phyloP scores from a whole-genome alignment of 2,797 vertebrate genomes.

The Brachyalestes nurse region DNA sequence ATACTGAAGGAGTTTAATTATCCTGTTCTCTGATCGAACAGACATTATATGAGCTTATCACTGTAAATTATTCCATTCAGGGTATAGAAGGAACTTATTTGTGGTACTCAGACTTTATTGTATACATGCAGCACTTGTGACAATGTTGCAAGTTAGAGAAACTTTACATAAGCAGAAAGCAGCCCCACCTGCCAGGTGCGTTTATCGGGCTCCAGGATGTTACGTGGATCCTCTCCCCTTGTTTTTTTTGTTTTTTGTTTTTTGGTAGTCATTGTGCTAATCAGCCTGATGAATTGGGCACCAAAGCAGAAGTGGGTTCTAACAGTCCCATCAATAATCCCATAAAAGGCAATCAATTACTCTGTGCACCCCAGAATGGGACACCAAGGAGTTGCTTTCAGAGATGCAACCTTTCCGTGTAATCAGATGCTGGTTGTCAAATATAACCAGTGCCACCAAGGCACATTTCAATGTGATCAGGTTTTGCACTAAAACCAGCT shows the following conservation, averaged over 20 bases:
- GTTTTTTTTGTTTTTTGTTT: not conserved
- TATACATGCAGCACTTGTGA: not conserved
- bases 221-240: not conserved
- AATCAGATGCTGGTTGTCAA: constrained; percentile 46
- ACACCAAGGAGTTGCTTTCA: constrained; percentile 33
- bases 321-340: constrained; percentile 57
- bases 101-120: not conserved
- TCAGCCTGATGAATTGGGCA: constrained; percentile 60
- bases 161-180: constrained; percentile 23
- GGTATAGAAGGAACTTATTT: constrained; percentile 4
- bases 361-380: constrained; percentile 28
- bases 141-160: not conserved
- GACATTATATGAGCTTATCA: constrained; percentile 5
- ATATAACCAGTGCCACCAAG: constrained; percentile 27
- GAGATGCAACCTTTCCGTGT: constrained; percentile 14
- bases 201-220: not conserved
- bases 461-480: constrained; percentile 25
- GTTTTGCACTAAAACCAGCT: constrained; percentile 29
- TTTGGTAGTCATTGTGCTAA: constrained; percentile 47
- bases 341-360: constrained; percentile 50
- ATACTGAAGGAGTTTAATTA: not conserved
- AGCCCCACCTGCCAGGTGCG: constrained; percentile 35
- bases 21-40: not conserved
- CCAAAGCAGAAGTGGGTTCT: constrained; percentile 50
- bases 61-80: not conserved